Evolutionary conservation across 2,888 invertebrate species (phyloP).

Genomic region (Dasysyrphus albostriatus): DNA sequence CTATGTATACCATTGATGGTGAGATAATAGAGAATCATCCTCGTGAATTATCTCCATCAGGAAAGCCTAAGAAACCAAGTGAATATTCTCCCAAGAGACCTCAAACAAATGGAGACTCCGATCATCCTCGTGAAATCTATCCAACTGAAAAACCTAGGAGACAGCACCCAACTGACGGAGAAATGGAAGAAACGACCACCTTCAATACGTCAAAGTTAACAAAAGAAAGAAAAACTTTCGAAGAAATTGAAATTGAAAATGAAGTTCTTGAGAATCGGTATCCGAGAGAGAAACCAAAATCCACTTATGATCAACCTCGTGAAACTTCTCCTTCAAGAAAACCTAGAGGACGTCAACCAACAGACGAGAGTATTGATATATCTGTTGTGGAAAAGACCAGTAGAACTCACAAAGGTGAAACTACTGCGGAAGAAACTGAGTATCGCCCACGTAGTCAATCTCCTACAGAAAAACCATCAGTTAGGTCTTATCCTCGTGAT

Average conservation of each 20-base stretch:
- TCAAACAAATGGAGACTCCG: not conserved
- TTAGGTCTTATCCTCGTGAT: slow-evolving; percentile 9
- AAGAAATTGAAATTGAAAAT: slow-evolving; percentile 11
- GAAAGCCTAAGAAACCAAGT: slow-evolving; percentile 18
- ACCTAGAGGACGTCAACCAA: slow-evolving; percentile 31
- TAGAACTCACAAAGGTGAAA: not conserved
- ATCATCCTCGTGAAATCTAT: not conserved
- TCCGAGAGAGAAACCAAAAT: not conserved
- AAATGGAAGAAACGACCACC: slow-evolving; percentile 22
- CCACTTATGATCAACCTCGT: slow-evolving; percentile 5
- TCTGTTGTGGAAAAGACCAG: slow-evolving; percentile 2
- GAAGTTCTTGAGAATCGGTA: not conserved
- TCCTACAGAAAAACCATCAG: slow-evolving; percentile 11
- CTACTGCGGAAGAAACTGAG: slow-evolving; percentile 1
- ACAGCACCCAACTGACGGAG: slow-evolving; percentile 45
- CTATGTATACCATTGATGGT: slow-evolving; percentile 20
- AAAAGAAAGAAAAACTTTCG: not conserved
- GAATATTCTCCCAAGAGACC: slow-evolving; percentile 4
- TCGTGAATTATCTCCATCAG: slow-evolving; percentile 48
- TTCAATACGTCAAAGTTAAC: slow-evolving; percentile 2
- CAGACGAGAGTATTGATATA: slow-evolving; percentile 24
- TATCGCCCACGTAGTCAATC: slow-evolving; percentile 26
- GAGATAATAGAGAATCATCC: slow-evolving; percentile 33
- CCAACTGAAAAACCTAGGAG: slow-evolving; percentile 49
- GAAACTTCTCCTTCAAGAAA: slow-evolving; percentile 54